Evolutionary conservation across 2,113 vertebrate genomes (phyloP).

Genomic region (Scatophagus argus): DNA sequence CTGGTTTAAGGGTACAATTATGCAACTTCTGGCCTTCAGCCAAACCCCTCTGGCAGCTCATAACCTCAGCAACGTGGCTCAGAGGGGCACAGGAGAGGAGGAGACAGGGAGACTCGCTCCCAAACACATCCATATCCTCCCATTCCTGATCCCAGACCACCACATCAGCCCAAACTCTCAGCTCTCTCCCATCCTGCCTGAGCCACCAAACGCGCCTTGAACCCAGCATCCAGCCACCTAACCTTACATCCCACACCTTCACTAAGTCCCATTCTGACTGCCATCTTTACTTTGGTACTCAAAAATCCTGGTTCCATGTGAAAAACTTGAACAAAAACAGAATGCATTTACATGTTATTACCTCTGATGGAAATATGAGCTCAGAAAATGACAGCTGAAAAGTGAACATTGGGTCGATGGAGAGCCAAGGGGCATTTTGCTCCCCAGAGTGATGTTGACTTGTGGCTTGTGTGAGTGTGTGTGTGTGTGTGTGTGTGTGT

Average conservation of each 20-base stretch:
- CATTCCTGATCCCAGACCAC: conserved; percentile 20
- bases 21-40: conserved; percentile 68
- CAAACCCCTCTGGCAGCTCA: conserved; percentile 52
- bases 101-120: conserved; percentile 20
- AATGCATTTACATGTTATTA: conserved; percentile 47
- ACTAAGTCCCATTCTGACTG: not conserved
- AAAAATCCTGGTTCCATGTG: not conserved
- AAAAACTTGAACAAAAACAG: conserved; percentile 1
- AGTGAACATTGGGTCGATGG: conserved; percentile 30
- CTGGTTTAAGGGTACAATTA: conserved; percentile 64
- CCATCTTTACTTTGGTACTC: not conserved
- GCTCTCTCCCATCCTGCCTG: not conserved
- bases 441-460: conserved; percentile 40
- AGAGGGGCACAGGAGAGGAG: conserved; percentile 43
- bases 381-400: conserved; percentile 51
- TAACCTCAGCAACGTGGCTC: conserved; percentile 52
- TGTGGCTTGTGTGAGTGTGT: conserved; percentile 38
- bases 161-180: conserved; percentile 16
- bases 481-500: conserved; percentile 13
- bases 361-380: conserved; percentile 51
- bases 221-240: not conserved
- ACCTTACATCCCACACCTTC: not conserved
- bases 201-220: not conserved
- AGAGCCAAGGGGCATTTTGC: conserved; percentile 42
- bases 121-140: conserved; percentile 28